These are phyloP conservation scores for Harpalus rubripes DNA, from an alignment of 2,888 invertebrate species.

Conservation along the genomic window DNA sequence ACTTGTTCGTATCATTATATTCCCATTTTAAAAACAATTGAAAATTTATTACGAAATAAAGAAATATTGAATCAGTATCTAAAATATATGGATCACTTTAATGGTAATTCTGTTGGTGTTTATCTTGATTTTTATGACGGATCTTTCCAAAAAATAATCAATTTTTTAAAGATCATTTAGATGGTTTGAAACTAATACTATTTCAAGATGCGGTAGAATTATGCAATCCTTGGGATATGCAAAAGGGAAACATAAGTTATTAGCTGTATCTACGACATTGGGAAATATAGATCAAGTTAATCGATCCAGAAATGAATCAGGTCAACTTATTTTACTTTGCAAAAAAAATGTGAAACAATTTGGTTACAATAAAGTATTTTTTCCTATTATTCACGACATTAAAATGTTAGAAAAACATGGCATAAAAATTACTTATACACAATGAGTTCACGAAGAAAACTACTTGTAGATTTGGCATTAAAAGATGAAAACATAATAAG, in stretches of 20 bases:
- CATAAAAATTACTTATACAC: slow-evolving; percentile 57
- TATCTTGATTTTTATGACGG: neutral
- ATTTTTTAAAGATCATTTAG: neutral
- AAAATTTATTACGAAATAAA: too few relatives aligned
- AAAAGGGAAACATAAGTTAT: slow-evolving; percentile 71
- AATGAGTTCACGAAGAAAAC: too few relatives aligned
- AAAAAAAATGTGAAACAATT: slow-evolving; percentile 70
- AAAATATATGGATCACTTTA: neutral
- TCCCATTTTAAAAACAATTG: too few relatives aligned
- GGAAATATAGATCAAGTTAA: slow-evolving; percentile 66
- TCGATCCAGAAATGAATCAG: slow-evolving; percentile 70
- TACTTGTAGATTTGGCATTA: slow-evolving; percentile 1
- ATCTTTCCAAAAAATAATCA: neutral
- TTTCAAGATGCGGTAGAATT: too few relatives aligned
- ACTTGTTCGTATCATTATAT: too few relatives aligned
- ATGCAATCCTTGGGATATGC: slow-evolving; percentile 72
- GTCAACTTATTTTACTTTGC: slow-evolving; percentile 71
- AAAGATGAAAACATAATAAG: slow-evolving; percentile 8
- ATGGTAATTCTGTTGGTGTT: neutral
- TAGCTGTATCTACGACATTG: slow-evolving; percentile 68
- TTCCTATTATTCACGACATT: slow-evolving; percentile 70
- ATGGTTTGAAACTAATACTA: slow-evolving; percentile 69
- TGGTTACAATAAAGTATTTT: too few relatives aligned
- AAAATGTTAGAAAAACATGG: slow-evolving; percentile 70
- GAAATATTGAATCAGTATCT: too few relatives aligned